Evolutionary conservation across 35 echinoderm and acorn worm genomes (phyloP).

Genomic region (Diadema setosum): DNA sequence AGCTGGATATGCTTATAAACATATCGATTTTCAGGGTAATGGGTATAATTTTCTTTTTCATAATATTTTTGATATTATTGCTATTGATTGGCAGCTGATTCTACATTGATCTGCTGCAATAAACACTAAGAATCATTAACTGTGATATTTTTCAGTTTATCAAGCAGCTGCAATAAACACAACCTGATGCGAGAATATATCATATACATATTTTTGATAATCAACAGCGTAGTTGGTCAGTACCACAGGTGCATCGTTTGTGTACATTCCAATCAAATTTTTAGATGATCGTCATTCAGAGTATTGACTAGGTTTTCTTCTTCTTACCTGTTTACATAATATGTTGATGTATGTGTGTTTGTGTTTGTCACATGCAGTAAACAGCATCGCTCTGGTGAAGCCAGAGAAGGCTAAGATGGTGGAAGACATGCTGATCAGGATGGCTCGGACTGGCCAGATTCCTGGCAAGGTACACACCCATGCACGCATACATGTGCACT

Average conservation of each 20-base stretch:
- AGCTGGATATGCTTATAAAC: too few species aligned
- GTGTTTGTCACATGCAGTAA: conserved; percentile 63
- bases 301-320: background rate
- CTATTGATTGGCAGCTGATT: too few species aligned
- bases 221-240: background rate
- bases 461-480: conserved; percentile 61
- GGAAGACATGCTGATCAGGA: conserved; percentile 77
- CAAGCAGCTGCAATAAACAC: too few species aligned
- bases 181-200: too few species aligned
- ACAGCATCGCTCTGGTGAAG: conserved; percentile 98
- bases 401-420: conserved; percentile 98
- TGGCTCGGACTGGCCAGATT: conserved; percentile 86
- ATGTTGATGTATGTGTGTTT: background rate
- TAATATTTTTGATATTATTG: too few species aligned
- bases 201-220: too few species aligned
- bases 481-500: background rate
- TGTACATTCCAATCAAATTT: background rate
- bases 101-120: too few species aligned
- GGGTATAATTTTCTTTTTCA: too few species aligned
- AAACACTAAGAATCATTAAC: too few species aligned
- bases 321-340: background rate
- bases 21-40: too few species aligned
- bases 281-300: background rate
- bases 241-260: background rate
- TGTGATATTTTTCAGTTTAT: too few species aligned